Base-by-base conservation (phyloP, 2,888 invertebrate species). In the Tetanocera ferruginea region DNA sequence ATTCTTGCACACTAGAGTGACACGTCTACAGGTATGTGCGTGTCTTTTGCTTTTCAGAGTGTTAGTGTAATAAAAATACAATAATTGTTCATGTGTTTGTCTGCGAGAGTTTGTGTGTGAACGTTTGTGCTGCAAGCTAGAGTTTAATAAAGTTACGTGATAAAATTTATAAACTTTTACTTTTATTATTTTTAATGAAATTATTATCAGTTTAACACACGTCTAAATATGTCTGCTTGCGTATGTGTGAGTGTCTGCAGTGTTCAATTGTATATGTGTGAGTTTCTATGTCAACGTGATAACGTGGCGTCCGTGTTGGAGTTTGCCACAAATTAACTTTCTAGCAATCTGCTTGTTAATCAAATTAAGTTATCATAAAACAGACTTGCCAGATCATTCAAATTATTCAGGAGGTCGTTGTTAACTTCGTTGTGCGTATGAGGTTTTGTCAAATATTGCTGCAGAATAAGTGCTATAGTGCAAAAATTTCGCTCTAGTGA, bases 191-290 rank as follows among this genome's bases (percentile, higher is more conserved):
- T 75, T 23, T 67, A 75, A 75, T 75, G n/a, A 75, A 67, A 75
- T 75, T 75, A 75, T 74, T 74, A 74, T 74, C 74, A 74, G 64
- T 74, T 74, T 74, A 74, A 74, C 64, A 74, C 64, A 66, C 64
- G 51, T 64, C 64, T 66, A 6, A 25, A 23, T 51, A 31, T 51
- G 23, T 31, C 3, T 17, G 31, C 31, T 28, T 25, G 49, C 37
- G 34, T 37, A 66, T 43, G 67, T 67, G 67, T 19, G 19, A 9
- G 25, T 67, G 37, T 8, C 1, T 34, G 64, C n/a, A n/a, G n/a
- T 9, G 8, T 60, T 25, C 25, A 43, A 43, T 6, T 43, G 19
- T n/a, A n/a, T n/a, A n/a, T 55, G 23, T 55, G 11, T 60, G 28
- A 9, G 60, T 60, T 5, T 60, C 60, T 28, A 23, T 60, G 23